Evolutionary conservation across 2,888 invertebrate genomes (phyloP), one percentile per base, ranked within the genome.

Genomic region (Luperina testacea): DNA sequence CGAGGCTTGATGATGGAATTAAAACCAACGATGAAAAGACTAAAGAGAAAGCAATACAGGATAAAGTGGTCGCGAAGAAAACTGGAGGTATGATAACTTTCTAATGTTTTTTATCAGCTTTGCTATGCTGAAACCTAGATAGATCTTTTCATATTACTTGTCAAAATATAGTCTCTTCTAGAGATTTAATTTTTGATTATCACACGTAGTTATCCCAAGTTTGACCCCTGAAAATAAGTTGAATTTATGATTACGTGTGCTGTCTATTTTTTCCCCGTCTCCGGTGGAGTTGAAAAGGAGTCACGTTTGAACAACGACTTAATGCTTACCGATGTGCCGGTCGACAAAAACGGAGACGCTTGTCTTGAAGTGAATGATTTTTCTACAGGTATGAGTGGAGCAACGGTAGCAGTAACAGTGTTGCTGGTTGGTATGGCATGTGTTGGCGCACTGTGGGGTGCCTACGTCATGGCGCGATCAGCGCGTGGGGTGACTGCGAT

Each of bases 311-410:
- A 51, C 7, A 42, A 67, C 9, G 27, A 27, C 13, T 27, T 69
- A 27, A 13, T 69, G 13, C 20, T 48, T 20, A 20, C 45, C 27
- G 27, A 48, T 11, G 15, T n/a, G n/a, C n/a, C 57, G 0, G 11
- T 48, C 1, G 6, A 53, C 7, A 42, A n/a, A 32, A 38, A 57
- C 5, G 20, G 6, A 27, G 7, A 24, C 6, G 0, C 9, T 38
- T 59, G 15, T 27, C 27, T 69, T 24, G 2, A 9, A 27, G 1
- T 59, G 7, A 20, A 38, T 57, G 51, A 48, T 67, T 48, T 70
- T 53, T 63, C 77, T 78, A 8, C 91, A 94, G 94, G 76, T 53
- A 77, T 88, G 65, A 88, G 92, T 24, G 90, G 90, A 20, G 82
- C 90, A 69, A 90, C 88, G 70, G 85, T 92, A 2, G 81, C 88